Conservation (phyloP, 2,888 invertebrate species). For the Trachelus troglodyta region DNA sequence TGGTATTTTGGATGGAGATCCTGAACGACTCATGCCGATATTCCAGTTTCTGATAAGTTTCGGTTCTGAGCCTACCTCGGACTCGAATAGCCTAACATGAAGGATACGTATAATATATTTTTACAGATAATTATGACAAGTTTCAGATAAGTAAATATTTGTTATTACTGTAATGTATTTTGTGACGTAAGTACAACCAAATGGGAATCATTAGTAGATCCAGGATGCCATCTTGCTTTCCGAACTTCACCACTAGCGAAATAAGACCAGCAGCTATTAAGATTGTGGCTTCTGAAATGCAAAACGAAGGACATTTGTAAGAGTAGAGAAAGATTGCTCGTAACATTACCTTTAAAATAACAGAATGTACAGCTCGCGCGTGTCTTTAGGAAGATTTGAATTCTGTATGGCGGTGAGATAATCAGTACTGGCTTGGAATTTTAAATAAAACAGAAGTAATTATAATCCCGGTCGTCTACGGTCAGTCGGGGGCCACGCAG, state of each 20-base stretch:
- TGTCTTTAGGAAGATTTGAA: constrained; percentile 36
- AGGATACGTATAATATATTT: background rate
- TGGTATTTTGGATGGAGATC: constrained; percentile 55
- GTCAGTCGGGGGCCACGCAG: background rate
- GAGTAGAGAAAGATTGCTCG: background rate
- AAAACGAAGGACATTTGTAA: background rate
- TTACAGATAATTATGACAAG: background rate
- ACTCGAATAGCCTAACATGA: constrained; percentile 60
- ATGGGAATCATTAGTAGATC: constrained; percentile 80
- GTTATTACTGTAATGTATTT: constrained; percentile 81
- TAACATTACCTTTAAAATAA: background rate
- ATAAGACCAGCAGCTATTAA: constrained; percentile 78
- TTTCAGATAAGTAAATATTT: background rate
- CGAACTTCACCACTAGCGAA: constrained; percentile 76
- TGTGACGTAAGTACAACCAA: constrained; percentile 85
- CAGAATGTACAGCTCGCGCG: background rate
- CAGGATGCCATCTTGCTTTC: constrained; percentile 89
- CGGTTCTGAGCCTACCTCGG: constrained; percentile 57
- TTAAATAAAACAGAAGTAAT: constrained; percentile 48
- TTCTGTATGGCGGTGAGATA: constrained; percentile 45
- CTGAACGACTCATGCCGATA: constrained; percentile 65
- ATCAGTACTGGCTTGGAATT: constrained; percentile 42
- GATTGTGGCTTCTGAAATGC: constrained; percentile 74
- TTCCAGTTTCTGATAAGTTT: constrained; percentile 68
- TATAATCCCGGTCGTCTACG: constrained; percentile 24